A percentile compares a stretch with the other conserved stretches of the same genome.
phyloP scores from a whole-genome alignment of 2,888 invertebrate species.

The Lypha dubia region DNA sequence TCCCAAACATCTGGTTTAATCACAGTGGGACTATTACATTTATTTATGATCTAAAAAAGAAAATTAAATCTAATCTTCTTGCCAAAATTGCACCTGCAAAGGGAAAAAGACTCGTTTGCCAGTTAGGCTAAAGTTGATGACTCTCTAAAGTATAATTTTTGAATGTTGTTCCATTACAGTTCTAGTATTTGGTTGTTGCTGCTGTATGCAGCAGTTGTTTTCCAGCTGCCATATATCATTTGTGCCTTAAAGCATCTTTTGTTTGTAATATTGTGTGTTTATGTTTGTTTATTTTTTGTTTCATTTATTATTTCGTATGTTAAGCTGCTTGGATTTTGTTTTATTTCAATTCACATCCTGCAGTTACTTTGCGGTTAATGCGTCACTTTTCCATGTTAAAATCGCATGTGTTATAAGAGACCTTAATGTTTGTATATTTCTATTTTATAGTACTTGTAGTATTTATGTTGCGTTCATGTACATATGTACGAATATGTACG shows the following conservation, averaged over 20 bases:
- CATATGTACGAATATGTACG: too few relatives aligned
- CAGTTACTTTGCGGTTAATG: constrained; percentile 72
- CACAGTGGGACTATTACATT: neutral
- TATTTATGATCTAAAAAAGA: neutral
- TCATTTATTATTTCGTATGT: constrained; percentile 25
- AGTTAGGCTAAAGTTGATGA: constrained; percentile 11
- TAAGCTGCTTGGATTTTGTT: constrained; percentile 50
- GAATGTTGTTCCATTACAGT: constrained; percentile 41
- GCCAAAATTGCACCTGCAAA: neutral
- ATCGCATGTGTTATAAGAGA: constrained; percentile 23
- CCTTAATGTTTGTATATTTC: neutral
- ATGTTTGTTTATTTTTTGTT: constrained; percentile 26
- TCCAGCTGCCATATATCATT: constrained; percentile 44
- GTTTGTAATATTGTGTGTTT: constrained; percentile 47
- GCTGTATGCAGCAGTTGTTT: constrained; percentile 20
- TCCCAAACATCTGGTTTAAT: neutral
- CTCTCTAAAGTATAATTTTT: constrained; percentile 51
- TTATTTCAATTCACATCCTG: constrained; percentile 36
- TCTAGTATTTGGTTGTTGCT: constrained; percentile 6
- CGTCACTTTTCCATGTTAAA: constrained; percentile 65
- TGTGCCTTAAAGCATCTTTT: constrained; percentile 56
- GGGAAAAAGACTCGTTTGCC: neutral
- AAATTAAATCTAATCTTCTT: neutral
- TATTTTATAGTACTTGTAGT: neutral
- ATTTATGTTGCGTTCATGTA: neutral